Conservation (phyloP, 1,140 invertebrate genomes). For the Holotrichia oblita region DNA sequence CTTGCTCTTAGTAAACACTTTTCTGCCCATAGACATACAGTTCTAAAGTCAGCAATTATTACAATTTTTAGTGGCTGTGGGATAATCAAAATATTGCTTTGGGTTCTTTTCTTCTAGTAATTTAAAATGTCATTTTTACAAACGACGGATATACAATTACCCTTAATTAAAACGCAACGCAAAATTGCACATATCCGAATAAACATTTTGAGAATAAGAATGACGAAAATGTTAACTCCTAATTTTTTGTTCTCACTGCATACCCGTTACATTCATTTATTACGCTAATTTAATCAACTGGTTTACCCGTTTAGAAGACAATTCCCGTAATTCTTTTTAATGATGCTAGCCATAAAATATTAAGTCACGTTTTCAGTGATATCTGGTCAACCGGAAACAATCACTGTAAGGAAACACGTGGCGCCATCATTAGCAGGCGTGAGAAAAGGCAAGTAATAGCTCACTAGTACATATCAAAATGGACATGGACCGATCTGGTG, state of each 20-base stretch:
- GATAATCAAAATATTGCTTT: too few relatives aligned
- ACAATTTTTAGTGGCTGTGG: too few relatives aligned
- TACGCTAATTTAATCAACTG: neutral
- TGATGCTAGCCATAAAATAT: slow-evolving; percentile 10
- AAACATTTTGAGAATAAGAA: too few relatives aligned
- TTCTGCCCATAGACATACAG: too few relatives aligned
- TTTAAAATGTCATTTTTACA: too few relatives aligned
- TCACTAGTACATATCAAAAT: slow-evolving; percentile 26
- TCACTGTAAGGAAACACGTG: slow-evolving; percentile 43
- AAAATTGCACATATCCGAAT: too few relatives aligned
- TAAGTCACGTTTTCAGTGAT: slow-evolving; percentile 36
- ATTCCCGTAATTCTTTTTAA: slow-evolving; percentile 5
- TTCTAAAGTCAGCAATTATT: too few relatives aligned
- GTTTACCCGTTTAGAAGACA: neutral
- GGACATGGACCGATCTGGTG: slow-evolving; percentile 34
- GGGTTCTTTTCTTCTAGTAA: too few relatives aligned
- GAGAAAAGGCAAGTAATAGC: slow-evolving; percentile 46
- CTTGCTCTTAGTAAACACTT: too few relatives aligned
- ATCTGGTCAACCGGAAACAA: slow-evolving; percentile 44
- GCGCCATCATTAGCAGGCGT: slow-evolving; percentile 48
- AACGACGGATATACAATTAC: too few relatives aligned
- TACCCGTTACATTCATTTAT: neutral
- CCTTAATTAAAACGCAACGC: too few relatives aligned
- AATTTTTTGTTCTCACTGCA: neutral
- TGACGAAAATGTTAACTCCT: too few relatives aligned